Conservation (phyloP, 2,113 vertebrate species). For the Coryphaenoides rupestris region DNA sequence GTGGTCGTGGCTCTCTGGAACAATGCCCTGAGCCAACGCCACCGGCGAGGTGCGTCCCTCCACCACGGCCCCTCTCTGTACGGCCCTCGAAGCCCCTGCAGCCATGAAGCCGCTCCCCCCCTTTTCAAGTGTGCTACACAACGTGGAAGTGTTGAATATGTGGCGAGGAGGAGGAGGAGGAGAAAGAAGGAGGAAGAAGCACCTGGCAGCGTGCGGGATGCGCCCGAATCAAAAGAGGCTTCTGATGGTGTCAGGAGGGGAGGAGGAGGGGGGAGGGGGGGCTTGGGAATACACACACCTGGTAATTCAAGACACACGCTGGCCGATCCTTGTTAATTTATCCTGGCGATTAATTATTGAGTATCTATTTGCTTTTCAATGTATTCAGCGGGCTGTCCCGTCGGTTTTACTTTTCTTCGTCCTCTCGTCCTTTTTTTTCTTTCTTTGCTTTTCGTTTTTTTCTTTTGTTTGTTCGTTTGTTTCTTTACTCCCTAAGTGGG, state of each 20-base stretch:
- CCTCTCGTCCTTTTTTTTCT: constrained; percentile 32
- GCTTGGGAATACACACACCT: constrained; percentile 58
- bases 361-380: constrained; percentile 63
- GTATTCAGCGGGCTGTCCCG: constrained; percentile 40
- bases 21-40: constrained; percentile 65
- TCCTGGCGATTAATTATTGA: constrained; percentile 70
- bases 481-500: neutral
- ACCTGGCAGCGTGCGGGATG: constrained; percentile 41
- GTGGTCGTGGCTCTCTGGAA: constrained; percentile 61
- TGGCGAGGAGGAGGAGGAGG: constrained; percentile 52
- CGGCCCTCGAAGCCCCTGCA: constrained; percentile 61
- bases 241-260: constrained; percentile 51
- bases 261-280: too few species aligned
- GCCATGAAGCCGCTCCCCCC: constrained; percentile 50
- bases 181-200: constrained; percentile 39
- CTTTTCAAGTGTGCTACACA: constrained; percentile 67
- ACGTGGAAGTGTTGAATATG: constrained; percentile 68
- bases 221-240: constrained; percentile 59
- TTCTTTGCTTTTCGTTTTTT: neutral
- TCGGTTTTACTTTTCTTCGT: constrained; percentile 46
- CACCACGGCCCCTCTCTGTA: constrained; percentile 57
- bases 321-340: constrained; percentile 72
- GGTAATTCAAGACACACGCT: constrained; percentile 69
- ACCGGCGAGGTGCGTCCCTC: constrained; percentile 64
- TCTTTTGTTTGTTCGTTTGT: neutral